These are phyloP conservation scores for Dicyrtoma fusca DNA, from an alignment of 2,888 invertebrate species.

Conservation along the genomic window DNA sequence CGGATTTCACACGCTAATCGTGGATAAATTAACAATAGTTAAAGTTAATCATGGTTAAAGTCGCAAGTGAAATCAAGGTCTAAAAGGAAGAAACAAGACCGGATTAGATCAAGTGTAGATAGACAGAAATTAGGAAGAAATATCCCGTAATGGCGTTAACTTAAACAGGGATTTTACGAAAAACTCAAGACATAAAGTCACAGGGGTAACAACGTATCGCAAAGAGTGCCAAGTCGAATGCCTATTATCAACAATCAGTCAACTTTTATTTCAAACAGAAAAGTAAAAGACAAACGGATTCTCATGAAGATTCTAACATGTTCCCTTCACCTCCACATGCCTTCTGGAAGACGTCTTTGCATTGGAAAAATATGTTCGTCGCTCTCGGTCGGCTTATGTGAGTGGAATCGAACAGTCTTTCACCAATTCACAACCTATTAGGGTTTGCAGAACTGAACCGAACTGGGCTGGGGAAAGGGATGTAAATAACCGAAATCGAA, in stretches of 20 bases:
- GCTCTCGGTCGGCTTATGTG: slow-evolving; percentile 14
- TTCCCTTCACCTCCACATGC: not conserved
- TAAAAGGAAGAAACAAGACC: slow-evolving; percentile 5
- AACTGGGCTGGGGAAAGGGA: too few relatives aligned
- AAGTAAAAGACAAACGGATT: not conserved
- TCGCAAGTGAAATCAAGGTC: too few relatives aligned
- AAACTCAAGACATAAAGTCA: too few relatives aligned
- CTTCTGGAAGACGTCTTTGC: slow-evolving; percentile 10
- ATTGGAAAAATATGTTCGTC: not conserved
- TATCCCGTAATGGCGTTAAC: too few relatives aligned
- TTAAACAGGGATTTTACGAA: too few relatives aligned
- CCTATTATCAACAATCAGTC: slow-evolving; percentile 29
- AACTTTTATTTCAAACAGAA: slow-evolving; percentile 32
- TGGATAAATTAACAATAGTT: too few relatives aligned
- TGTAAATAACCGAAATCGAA: too few relatives aligned
- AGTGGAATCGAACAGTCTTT: slow-evolving; percentile 20
- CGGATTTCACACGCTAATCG: too few relatives aligned
- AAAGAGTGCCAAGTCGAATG: slow-evolving; percentile 18
- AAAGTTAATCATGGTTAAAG: too few relatives aligned
- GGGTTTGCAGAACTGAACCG: too few relatives aligned
- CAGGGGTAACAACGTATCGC: not conserved
- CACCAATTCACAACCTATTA: not conserved
- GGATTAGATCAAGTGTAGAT: too few relatives aligned
- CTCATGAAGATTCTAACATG: not conserved
- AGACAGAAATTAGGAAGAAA: too few relatives aligned